These are phyloP conservation scores for Apodemia zela DNA, from an alignment of 2,888 invertebrate genomes.

Conservation along the genomic window DNA sequence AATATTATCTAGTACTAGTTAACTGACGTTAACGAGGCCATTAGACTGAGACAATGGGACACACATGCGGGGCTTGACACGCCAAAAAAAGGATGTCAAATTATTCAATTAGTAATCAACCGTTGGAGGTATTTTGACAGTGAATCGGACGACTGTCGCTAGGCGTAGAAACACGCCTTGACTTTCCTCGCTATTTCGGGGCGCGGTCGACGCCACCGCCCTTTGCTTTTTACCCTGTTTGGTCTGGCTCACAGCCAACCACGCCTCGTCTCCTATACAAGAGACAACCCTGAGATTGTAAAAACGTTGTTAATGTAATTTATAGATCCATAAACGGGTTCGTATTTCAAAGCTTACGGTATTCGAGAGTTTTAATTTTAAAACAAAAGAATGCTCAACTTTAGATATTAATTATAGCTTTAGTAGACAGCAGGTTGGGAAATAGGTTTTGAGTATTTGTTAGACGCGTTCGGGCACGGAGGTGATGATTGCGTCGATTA, in stretches of 20 bases:
- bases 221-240: slow-evolving; percentile 77
- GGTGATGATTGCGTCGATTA: slow-evolving; percentile 55
- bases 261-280: slow-evolving; percentile 51
- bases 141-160: slow-evolving; percentile 37
- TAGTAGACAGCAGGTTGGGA: background rate
- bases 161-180: slow-evolving; percentile 62
- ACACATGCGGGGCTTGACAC: background rate
- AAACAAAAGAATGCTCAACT: slow-evolving; percentile 6
- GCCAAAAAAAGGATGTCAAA: slow-evolving; percentile 3
- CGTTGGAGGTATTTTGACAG: slow-evolving; percentile 33
- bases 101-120: slow-evolving; percentile 20
- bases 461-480: slow-evolving; percentile 18
- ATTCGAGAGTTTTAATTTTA: slow-evolving; percentile 22
- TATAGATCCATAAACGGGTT: slow-evolving; percentile 29
- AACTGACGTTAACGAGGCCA: background rate
- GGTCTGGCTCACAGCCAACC: slow-evolving; percentile 69
- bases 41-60: background rate
- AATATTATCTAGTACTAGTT: background rate
- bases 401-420: background rate
- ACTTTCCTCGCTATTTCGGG: slow-evolving; percentile 76
- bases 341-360: slow-evolving; percentile 20
- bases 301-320: slow-evolving; percentile 45
- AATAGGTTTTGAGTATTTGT: slow-evolving; percentile 18
- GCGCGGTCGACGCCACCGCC: slow-evolving; percentile 66
- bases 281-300: slow-evolving; percentile 40